phyloP scores from a whole-genome alignment of 2,888 invertebrate genomes.

The Coremacera marginata region DNA sequence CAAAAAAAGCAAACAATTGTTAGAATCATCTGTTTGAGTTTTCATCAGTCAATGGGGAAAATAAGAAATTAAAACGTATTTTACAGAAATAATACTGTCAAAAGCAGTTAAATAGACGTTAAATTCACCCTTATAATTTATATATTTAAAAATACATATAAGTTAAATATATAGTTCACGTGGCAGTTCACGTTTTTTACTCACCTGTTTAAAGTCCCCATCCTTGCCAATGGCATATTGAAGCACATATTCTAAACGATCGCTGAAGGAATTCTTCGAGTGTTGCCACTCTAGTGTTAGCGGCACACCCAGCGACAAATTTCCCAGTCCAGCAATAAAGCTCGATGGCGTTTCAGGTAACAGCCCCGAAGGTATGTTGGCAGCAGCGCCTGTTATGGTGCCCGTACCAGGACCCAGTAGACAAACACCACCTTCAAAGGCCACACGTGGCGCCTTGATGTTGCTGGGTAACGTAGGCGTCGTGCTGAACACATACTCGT shows the following conservation, averaged over 20 bases:
- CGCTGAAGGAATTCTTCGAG: constrained; percentile 73
- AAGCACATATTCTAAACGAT: constrained; percentile 81
- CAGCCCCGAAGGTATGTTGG: constrained; percentile 48
- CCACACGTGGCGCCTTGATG: constrained; percentile 79
- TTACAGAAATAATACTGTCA: too few relatives aligned
- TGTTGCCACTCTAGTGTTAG: constrained; percentile 76
- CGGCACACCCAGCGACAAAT: constrained; percentile 71
- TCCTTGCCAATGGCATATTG: constrained; percentile 75
- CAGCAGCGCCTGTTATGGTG: constrained; percentile 34
- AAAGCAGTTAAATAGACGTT: too few relatives aligned
- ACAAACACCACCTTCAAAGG: constrained; percentile 64
- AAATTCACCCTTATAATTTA: too few relatives aligned
- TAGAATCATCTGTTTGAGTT: neutral
- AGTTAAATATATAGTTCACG: too few relatives aligned
- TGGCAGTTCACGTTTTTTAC: constrained; percentile 46
- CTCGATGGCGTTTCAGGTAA: constrained; percentile 52
- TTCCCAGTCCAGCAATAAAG: constrained; percentile 61
- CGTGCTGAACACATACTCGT: constrained; percentile 79
- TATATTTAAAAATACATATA: too few relatives aligned
- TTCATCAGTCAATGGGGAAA: too few relatives aligned
- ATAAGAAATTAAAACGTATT: too few relatives aligned
- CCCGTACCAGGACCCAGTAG: constrained; percentile 53
- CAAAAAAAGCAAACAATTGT: constrained; percentile 19
- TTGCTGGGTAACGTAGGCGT: constrained; percentile 84
- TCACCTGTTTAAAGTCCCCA: constrained; percentile 76